phyloP scores from a whole-genome alignment of 2,797 vertebrate genomes.

The Myoxocephalus aenaeus region DNA sequence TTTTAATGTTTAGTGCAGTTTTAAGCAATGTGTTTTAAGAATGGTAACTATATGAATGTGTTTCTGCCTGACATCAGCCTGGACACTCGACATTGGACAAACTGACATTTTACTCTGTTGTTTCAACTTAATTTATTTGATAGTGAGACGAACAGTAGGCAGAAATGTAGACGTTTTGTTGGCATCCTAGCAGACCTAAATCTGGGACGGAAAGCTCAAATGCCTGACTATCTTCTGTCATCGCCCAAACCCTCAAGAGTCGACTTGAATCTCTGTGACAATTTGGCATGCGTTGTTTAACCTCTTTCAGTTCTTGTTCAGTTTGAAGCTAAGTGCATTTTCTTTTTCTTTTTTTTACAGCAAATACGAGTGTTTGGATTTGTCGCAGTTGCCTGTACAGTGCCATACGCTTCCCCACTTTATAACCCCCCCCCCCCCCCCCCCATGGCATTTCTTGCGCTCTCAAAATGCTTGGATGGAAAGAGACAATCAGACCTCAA shows the following conservation, averaged over 20 bases:
- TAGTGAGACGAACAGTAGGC: slow-evolving; percentile 22
- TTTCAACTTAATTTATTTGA: slow-evolving; percentile 44
- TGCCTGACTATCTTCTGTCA: slow-evolving; percentile 4
- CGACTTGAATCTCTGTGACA: slow-evolving; percentile 10
- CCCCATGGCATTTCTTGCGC: background rate
- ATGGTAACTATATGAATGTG: slow-evolving; percentile 75
- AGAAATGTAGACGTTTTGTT: slow-evolving; percentile 20
- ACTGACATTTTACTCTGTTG: slow-evolving; percentile 52
- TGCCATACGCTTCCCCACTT: slow-evolving; percentile 66
- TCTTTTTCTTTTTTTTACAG: slow-evolving; percentile 23
- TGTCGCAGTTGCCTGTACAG: slow-evolving; percentile 65
- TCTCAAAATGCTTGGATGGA: slow-evolving; percentile 40
- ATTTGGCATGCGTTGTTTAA: slow-evolving; percentile 41
- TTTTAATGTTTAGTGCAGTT: slow-evolving; percentile 67
- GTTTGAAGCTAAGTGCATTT: slow-evolving; percentile 53
- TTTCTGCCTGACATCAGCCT: slow-evolving; percentile 54
- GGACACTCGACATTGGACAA: slow-evolving; percentile 52
- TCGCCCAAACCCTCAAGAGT: background rate
- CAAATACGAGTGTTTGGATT: slow-evolving; percentile 29
- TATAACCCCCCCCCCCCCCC: background rate
- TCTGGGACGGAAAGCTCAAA: background rate
- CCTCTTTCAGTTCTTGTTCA: slow-evolving; percentile 27
- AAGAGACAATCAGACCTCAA: slow-evolving; percentile 80
- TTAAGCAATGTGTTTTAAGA: slow-evolving; percentile 51
- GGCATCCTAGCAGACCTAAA: slow-evolving; percentile 11